Percentiles rank a stretch among this genome's conserved stretches.
phyloP scores from a whole-genome alignment of 64 coral and sea anemone species.

The Orbicella faveolata region DNA sequence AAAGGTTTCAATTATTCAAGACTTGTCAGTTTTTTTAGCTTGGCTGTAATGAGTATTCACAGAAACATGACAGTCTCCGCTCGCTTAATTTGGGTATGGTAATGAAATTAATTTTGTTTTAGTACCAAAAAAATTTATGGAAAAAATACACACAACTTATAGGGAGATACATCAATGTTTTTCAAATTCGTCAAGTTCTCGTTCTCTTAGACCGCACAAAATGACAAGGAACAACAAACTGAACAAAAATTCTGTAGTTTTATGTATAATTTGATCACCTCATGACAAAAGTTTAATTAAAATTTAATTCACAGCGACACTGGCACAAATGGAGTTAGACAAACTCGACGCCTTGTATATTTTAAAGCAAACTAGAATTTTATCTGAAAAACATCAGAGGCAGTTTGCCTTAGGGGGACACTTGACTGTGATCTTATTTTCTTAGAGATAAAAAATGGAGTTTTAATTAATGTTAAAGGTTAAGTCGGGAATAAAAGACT shows the following conservation, averaged over 20 bases:
- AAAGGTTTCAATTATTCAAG: conserved; percentile 7
- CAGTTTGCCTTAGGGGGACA: too few species aligned
- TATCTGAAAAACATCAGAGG: too few species aligned
- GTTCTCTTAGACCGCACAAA: background rate
- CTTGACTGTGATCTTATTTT: too few species aligned
- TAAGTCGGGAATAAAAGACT: too few species aligned
- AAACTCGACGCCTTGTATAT: too few species aligned
- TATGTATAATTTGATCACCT: background rate
- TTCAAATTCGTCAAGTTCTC: background rate
- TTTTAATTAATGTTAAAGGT: too few species aligned
- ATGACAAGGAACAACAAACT: background rate
- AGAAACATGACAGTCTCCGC: conserved; percentile 9
- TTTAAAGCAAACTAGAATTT: too few species aligned
- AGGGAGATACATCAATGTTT: background rate
- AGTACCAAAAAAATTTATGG: background rate
- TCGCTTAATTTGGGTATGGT: background rate
- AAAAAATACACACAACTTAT: background rate
- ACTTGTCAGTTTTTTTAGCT: background rate
- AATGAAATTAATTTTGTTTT: conserved; percentile 17
- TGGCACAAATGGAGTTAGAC: background rate
- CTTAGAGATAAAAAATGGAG: too few species aligned
- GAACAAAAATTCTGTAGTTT: background rate
- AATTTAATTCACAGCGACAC: background rate
- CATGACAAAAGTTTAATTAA: conserved; percentile 15
- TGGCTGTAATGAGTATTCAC: background rate